phyloP scores from a whole-genome alignment of 2,113 vertebrate species.

The Galeopterus variegatus region DNA sequence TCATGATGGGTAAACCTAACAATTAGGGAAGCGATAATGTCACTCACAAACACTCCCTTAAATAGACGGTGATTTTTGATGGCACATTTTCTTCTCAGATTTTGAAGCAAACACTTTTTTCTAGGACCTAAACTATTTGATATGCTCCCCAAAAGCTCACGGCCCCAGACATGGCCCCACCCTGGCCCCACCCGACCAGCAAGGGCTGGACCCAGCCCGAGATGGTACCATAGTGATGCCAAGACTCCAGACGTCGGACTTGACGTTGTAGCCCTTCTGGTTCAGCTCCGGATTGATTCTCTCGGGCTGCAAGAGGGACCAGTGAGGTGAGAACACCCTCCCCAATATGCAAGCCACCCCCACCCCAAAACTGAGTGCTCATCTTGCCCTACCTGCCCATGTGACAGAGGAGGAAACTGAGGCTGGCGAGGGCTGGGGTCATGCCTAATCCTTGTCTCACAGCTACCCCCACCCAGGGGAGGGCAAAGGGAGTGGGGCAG shows the following conservation, averaged over 20 bases:
- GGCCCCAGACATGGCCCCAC: fast-evolving
- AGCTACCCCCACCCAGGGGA: fast-evolving
- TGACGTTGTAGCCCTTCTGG: conserved; percentile 92
- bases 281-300: conserved; percentile 92
- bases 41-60: not conserved
- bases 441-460: not conserved
- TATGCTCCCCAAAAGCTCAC: not conserved
- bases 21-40: fast-evolving
- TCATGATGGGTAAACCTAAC: not conserved
- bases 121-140: not conserved
- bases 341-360: not conserved
- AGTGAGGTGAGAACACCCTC: not conserved
- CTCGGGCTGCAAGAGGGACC: conserved; percentile 87
- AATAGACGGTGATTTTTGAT: not conserved
- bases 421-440: not conserved
- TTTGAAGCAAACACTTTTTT: not conserved
- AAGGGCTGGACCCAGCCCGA: not conserved
- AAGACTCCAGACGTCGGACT: conserved; percentile 92
- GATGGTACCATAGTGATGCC: conserved; percentile 91
- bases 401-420: not conserved
- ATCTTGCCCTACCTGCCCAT: not conserved
- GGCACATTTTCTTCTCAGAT: not conserved
- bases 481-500: fast-evolving
- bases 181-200: not conserved
- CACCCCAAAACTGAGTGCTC: not conserved